These are phyloP conservation scores for Rattus rattus DNA, from an alignment of 2,113 vertebrate species.

Conservation along the genomic window DNA sequence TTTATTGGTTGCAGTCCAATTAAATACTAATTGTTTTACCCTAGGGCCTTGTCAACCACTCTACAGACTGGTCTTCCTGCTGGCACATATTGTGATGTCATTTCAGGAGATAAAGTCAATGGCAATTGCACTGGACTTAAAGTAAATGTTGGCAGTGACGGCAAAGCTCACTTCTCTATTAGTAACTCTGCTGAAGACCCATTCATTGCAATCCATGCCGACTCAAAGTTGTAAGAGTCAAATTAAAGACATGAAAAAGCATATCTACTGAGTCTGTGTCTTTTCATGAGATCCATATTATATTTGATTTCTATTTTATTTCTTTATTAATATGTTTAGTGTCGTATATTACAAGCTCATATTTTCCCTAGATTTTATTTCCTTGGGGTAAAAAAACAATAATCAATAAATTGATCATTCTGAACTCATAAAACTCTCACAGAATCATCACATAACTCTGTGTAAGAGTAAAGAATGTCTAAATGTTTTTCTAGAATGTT, in stretches of 20 bases:
- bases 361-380: no score
- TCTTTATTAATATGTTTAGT: background rate
- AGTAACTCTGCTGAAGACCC: no score
- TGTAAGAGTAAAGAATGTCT: background rate
- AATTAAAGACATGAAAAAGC: background rate
- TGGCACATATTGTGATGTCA: conserved; percentile 95
- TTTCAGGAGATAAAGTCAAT: conserved; percentile 92
- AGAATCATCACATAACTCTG: background rate
- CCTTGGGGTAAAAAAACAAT: no score
- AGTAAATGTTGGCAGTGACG: conserved; percentile 85
- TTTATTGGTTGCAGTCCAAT: background rate
- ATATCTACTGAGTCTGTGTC: background rate
- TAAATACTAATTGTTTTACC: background rate
- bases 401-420: background rate
- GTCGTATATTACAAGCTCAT: no score
- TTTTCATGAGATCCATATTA: no score
- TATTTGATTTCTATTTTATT: no score
- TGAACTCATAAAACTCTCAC: background rate
- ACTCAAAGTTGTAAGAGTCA: conserved; percentile 70
- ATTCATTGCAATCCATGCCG: no score
- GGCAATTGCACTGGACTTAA: conserved; percentile 89
- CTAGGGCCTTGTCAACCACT: conserved; percentile 87
- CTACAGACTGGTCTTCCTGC: conserved; percentile 92
- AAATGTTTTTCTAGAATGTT: background rate
- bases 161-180: no score